A percentile compares a stretch with the other conserved stretches of the same genome.
phyloP scores from a whole-genome alignment of 2,888 invertebrate species.

The Falcaria lacertinaria region DNA sequence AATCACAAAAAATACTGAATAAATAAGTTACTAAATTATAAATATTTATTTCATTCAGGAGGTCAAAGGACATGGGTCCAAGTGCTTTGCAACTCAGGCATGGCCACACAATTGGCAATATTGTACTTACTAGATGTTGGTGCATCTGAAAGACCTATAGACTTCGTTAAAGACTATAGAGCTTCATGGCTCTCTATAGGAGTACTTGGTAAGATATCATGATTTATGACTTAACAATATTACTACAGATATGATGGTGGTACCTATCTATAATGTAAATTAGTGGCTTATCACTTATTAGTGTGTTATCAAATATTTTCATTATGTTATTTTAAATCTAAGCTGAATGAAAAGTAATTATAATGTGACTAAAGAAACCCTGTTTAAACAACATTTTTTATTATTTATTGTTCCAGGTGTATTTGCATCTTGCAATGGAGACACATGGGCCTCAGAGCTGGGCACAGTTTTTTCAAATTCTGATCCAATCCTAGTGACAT shows the following conservation, averaged over 20 bases:
- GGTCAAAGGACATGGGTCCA: slow-evolving; percentile 94
- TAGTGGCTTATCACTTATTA: too few relatives aligned
- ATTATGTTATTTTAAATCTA: too few relatives aligned
- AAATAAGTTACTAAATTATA: neutral
- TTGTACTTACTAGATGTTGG: slow-evolving; percentile 90
- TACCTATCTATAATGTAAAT: too few relatives aligned
- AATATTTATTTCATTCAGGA: slow-evolving; percentile 71
- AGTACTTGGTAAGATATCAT: slow-evolving; percentile 85
- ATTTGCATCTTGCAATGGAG: slow-evolving; percentile 90
- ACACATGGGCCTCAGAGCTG: slow-evolving; percentile 95
- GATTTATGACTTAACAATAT: too few relatives aligned
- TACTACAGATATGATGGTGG: too few relatives aligned
- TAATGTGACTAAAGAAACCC: too few relatives aligned
- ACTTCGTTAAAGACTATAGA: slow-evolving; percentile 87
- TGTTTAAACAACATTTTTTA: slow-evolving; percentile 6
- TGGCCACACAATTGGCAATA: slow-evolving; percentile 88
- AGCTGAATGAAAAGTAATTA: too few relatives aligned
- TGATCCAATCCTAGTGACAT: slow-evolving; percentile 88
- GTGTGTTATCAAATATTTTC: too few relatives aligned
- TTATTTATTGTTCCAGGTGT: slow-evolving; percentile 81
- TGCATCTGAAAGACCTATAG: slow-evolving; percentile 87
- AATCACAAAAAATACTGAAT: too few relatives aligned
- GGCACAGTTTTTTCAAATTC: slow-evolving; percentile 85
- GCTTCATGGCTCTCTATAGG: slow-evolving; percentile 91
- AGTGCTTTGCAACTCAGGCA: slow-evolving; percentile 93